These are phyloP conservation scores for Sylvilagus floridanus DNA, from an alignment of 2,797 vertebrate species.

Conservation along the genomic window DNA sequence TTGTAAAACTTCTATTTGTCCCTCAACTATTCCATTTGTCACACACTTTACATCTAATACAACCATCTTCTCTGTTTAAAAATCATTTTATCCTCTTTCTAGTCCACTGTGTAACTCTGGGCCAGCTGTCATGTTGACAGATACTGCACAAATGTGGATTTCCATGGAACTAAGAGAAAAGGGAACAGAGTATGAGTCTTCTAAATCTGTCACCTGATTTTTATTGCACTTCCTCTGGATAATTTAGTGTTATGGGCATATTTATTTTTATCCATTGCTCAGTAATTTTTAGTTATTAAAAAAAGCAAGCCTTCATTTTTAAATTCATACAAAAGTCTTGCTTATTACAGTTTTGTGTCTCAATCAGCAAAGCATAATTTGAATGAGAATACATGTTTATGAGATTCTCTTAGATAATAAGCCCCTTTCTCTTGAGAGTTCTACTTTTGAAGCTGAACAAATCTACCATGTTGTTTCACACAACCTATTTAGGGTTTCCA, in stretches of 20 bases:
- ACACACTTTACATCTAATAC: neutral
- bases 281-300: conserved; percentile 37
- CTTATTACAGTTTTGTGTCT: conserved; percentile 16
- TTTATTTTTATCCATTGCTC: conserved; percentile 36
- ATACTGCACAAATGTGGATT: conserved; percentile 39
- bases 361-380: conserved; percentile 22
- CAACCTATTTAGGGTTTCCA: neutral
- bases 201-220: conserved; percentile 45
- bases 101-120: conserved; percentile 31
- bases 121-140: conserved; percentile 28
- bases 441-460: conserved; percentile 57
- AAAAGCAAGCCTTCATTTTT: conserved; percentile 43
- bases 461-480: conserved; percentile 15
- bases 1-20: conserved; percentile 49
- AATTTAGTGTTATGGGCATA: neutral
- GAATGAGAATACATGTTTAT: conserved; percentile 20
- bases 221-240: neutral
- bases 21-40: neutral
- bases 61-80: conserved; percentile 25
- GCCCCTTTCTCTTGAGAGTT: conserved; percentile 13
- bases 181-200: conserved; percentile 10
- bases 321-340: conserved; percentile 35
- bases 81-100: conserved; percentile 34
- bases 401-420: conserved; percentile 49
- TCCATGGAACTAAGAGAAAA: conserved; percentile 30